phyloP scores from a whole-genome alignment of 1,140 invertebrate species.

The Steinernema feltiae region DNA sequence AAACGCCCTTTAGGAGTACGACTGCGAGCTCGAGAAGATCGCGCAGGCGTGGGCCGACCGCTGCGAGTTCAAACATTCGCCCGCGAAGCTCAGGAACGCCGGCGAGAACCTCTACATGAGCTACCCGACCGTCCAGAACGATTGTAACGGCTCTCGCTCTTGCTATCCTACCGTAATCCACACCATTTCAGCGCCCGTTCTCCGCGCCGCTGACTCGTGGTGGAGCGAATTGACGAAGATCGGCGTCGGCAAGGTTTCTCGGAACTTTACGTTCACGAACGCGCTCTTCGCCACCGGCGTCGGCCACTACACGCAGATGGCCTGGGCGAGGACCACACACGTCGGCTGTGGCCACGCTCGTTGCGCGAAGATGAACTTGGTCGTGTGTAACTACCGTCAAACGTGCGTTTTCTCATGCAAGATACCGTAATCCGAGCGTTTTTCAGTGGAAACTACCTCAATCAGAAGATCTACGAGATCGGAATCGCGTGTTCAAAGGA shows the following conservation, averaged over 20 bases:
- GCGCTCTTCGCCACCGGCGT: not conserved
- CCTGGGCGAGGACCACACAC: not conserved
- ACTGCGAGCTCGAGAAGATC: not conserved
- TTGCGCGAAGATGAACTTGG: not conserved
- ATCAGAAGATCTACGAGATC: slow-evolving; percentile 2
- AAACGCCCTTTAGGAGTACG: not conserved
- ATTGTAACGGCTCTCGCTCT: not conserved
- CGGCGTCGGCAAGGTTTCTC: not conserved
- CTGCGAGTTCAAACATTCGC: not conserved
- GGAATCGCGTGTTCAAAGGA: not conserved
- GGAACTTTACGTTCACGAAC: not conserved
- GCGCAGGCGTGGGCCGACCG: not conserved
- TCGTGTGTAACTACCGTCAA: slow-evolving; percentile 2
- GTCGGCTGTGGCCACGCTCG: not conserved
- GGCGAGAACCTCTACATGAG: slow-evolving; percentile 4
- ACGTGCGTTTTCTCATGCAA: not conserved
- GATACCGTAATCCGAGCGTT: too few species aligned
- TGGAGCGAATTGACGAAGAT: not conserved
- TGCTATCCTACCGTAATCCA: not conserved
- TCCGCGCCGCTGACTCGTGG: not conserved
- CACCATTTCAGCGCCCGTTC: not conserved
- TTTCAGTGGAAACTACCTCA: not conserved
- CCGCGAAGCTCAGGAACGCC: not conserved
- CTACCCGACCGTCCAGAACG: not conserved
- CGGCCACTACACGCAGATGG: slow-evolving; percentile 8